Conservation (phyloP, 2,113 vertebrate species). For the Dicerorhinus sumatrensis region DNA sequence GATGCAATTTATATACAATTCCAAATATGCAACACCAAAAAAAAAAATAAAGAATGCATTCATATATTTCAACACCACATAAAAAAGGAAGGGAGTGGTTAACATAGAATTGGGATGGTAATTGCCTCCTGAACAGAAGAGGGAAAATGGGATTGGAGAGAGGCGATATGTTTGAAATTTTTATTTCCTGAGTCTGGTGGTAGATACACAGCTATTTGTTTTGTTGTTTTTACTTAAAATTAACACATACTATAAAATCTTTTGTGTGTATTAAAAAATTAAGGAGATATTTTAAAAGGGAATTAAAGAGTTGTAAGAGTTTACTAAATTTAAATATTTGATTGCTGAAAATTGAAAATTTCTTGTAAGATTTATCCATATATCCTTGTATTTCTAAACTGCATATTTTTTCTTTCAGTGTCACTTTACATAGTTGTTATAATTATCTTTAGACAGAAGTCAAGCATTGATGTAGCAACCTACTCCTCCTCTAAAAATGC, state of each 20-base stretch:
- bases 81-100: neutral
- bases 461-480: slow-evolving; percentile 76
- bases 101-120: neutral
- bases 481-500: slow-evolving; percentile 79
- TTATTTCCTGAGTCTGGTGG: neutral
- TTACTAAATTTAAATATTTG: neutral
- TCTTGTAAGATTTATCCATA: slow-evolving; percentile 50
- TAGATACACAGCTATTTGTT: neutral
- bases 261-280: neutral
- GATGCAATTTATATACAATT: neutral
- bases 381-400: slow-evolving; percentile 45
- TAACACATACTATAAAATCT: neutral
- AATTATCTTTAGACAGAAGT: slow-evolving; percentile 55
- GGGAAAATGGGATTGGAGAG: neutral
- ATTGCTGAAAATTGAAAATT: slow-evolving; percentile 67
- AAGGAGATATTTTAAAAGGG: neutral
- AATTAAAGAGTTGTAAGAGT: neutral
- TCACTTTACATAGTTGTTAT: neutral
- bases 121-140: too few species aligned
- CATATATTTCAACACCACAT: neutral
- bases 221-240: neutral
- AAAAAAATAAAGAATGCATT: neutral
- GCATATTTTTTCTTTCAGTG: slow-evolving; percentile 18
- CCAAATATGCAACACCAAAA: neutral
- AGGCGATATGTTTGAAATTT: too few species aligned